phyloP scores from a whole-genome alignment of 1,140 invertebrate species.

The Zaprionus capensis region DNA sequence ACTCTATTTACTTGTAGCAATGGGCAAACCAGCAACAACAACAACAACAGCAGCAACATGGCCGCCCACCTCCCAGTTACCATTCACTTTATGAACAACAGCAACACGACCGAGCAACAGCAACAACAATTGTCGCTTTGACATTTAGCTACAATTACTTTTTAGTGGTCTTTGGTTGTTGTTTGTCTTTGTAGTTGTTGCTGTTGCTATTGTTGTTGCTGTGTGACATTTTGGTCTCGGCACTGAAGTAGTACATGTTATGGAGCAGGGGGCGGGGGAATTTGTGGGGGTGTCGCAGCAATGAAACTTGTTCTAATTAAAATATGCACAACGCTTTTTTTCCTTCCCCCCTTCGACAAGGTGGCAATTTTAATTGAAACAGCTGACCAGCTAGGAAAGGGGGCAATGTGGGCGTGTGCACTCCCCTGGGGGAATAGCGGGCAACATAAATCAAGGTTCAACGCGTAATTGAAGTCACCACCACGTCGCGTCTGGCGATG shows the following conservation, averaged over 20 bases:
- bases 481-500: neutral
- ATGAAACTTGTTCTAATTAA: conserved; percentile 80
- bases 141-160: conserved; percentile 81
- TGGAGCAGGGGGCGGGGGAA: neutral
- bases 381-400: conserved; percentile 1
- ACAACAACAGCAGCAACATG: conserved; percentile 34
- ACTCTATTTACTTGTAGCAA: conserved; percentile 67
- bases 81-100: conserved; percentile 70
- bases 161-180: conserved; percentile 66
- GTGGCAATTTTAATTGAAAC: conserved; percentile 63
- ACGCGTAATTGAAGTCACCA: conserved; percentile 5
- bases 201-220: conserved; percentile 11
- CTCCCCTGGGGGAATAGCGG: conserved; percentile 6
- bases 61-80: conserved; percentile 34
- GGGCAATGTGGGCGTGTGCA: neutral
- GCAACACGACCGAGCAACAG: conserved; percentile 22
- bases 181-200: conserved; percentile 6
- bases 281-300: conserved; percentile 37
- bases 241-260: neutral
- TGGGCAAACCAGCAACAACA: conserved; percentile 37
- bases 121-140: conserved; percentile 77
- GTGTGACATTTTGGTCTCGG: conserved; percentile 42
- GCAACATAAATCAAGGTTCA: conserved; percentile 23
- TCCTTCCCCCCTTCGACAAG: conserved; percentile 17
- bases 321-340: conserved; percentile 62